Base-by-base conservation (phyloP, 2,113 vertebrate genomes). In the Pteropus alecto region DNA sequence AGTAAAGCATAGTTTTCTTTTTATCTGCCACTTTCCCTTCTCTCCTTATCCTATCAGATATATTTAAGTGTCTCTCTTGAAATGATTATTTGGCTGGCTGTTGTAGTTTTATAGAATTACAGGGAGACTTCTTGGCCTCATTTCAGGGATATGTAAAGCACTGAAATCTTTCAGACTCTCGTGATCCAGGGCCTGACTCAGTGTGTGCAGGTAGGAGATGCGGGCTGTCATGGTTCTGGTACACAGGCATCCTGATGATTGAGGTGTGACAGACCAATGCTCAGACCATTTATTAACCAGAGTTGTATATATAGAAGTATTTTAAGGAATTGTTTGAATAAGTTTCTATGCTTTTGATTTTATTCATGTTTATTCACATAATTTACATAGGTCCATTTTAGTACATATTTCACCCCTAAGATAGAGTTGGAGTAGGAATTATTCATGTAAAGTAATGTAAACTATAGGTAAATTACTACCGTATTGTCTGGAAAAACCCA, bases 1-100 rank as follows among this genome's bases (percentile, higher is more conserved):
- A 94, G 38, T 87, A 83, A 95, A 95, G 54, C 33, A 58, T 81
- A 74, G 41, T 61, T 91, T 86, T 87, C 33, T 87, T 73, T 93
- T 79, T 61, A n/a, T 76, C 41, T 90, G 22, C 7, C 74, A 1
- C 38, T 93, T 88, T 70, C 33, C 78, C 16, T 73, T 58, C 51
- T 71, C 28, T 87, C 41, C 56, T 81, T 88, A 68, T 11, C 56
- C 35, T 74, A 0, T 94, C 73, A 87, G 46, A 48, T 33, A 54
- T 67, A 9, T 38, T 30, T 84, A 76, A 63, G 22, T 65, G 35
- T 82, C 13, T 76, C 28, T 65, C 11, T 67, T 67, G 76, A 63
- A 78, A 30, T 43, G 16, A 71, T 90, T 38, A 26, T 77, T 82
- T 86, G 33, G 38, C 51, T 94, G 79, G 67, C 74, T 90, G 28